Evolutionary conservation across 2,797 vertebrate species (phyloP), one percentile per base, ranked within the genome.

Genomic region (Eleutherodactylus coqui): DNA sequence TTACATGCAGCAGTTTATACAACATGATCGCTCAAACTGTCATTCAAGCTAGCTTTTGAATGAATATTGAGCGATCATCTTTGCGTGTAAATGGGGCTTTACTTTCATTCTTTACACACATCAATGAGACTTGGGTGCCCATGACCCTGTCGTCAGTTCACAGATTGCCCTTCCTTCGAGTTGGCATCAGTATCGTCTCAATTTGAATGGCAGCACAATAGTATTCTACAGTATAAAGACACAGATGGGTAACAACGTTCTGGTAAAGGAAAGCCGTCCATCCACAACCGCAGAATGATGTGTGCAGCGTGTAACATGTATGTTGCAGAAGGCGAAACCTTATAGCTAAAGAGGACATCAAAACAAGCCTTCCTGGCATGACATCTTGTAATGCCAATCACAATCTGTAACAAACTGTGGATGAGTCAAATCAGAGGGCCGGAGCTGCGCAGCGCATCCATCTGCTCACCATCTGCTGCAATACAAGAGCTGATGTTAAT

Each of bases 401-500:
- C 58, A 83, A 83, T 83, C 49, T 83, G 67, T 73, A 73, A 83
- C 81, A 83, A 83, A 83, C 36, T 43, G 49, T 83, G n/a, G 47
- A 83, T 73, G 69, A 83, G 81, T 73, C 81, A 83, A 83, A 41
- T 83, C 58, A 73, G 69, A 73, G 73, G 81, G 51, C 49, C 73
- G 81, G 69, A 69, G 81, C 58, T 83, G 69, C 67, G 73, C 67
- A 83, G 49, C 69, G n/a, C 43, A 19, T 70, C 81, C 81, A 83
- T 83, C 81, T 83, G 81, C 60, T 83, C 36, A 73, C 81, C 81
- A 83, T 83, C 69, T 83, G 81, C 36, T 83, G 36, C 81, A 55
- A 58, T 83, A 83, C 55, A 83, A 83, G 81, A 83, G 67, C 69
- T 83, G 81, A 83, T 83, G 69, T 83, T 83, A 83, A 83, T 83